phyloP scores from a whole-genome alignment of 2,888 invertebrate genomes.

The Aporophyla lueneburgensis region DNA sequence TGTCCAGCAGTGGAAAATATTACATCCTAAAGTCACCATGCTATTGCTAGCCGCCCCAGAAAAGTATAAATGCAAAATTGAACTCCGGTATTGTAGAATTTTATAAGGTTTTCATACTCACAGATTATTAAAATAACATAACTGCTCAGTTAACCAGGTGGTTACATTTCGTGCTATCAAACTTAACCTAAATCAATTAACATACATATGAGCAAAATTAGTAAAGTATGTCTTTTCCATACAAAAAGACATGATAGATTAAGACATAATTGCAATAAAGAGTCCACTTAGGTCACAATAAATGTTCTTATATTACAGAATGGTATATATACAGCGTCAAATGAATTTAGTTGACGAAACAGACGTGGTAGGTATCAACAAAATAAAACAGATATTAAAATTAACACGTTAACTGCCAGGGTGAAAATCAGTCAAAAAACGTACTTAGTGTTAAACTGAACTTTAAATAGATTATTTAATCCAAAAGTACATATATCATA shows the following conservation, averaged over 20 bases:
- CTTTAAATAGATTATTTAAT: too few relatives aligned
- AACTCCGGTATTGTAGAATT: slow-evolving; percentile 13
- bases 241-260: slow-evolving; percentile 40
- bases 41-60: neutral
- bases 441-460: too few relatives aligned
- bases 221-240: slow-evolving; percentile 41
- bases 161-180: slow-evolving; percentile 54
- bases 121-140: slow-evolving; percentile 13
- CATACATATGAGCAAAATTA: slow-evolving; percentile 58
- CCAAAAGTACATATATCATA: too few relatives aligned
- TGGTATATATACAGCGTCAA: slow-evolving; percentile 12
- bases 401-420: too few relatives aligned
- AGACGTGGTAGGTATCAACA: neutral
- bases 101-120: slow-evolving; percentile 5
- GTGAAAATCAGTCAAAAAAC: too few relatives aligned
- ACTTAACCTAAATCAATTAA: slow-evolving; percentile 50
- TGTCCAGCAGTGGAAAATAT: neutral
- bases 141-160: slow-evolving; percentile 55
- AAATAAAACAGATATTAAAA: neutral
- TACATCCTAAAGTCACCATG: neutral
- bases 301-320: slow-evolving; percentile 35
- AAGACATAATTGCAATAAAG: slow-evolving; percentile 47
- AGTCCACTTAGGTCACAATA: slow-evolving; percentile 53
- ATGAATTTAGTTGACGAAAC: neutral
- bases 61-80: slow-evolving; percentile 33